phyloP scores from a whole-genome alignment of 1,140 invertebrate genomes.

The Pachyrhynchus sulphureomaculatus region DNA sequence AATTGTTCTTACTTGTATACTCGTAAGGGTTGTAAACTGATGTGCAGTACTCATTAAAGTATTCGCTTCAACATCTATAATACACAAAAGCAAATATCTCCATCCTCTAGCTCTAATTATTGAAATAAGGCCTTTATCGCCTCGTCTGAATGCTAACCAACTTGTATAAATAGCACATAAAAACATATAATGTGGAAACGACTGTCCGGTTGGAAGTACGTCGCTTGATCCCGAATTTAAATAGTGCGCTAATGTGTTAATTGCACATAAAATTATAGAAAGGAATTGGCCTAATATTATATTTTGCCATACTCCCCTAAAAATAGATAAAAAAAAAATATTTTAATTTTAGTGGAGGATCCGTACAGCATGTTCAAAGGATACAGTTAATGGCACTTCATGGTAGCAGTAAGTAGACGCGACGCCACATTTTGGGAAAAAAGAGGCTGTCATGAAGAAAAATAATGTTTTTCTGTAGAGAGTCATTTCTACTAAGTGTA shows the following conservation, averaged over 20 bases:
- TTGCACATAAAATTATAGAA: slow-evolving; percentile 72
- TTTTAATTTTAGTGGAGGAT: slow-evolving; percentile 13
- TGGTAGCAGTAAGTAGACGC: too few relatives aligned
- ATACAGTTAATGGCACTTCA: too few relatives aligned
- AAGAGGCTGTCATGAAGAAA: too few relatives aligned
- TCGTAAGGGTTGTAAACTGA: slow-evolving; percentile 65
- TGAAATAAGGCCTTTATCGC: slow-evolving; percentile 61
- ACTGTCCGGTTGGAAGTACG: slow-evolving; percentile 75
- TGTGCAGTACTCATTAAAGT: slow-evolving; percentile 74
- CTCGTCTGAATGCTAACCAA: slow-evolving; percentile 68
- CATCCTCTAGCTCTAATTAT: slow-evolving; percentile 71
- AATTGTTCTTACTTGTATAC: slow-evolving; percentile 61
- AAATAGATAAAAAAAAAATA: slow-evolving; percentile 15
- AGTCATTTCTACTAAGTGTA: too few relatives aligned
- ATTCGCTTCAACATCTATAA: slow-evolving; percentile 82
- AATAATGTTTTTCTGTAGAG: too few relatives aligned
- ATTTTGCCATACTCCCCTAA: slow-evolving; percentile 72
- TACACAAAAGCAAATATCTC: slow-evolving; percentile 71
- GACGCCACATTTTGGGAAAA: too few relatives aligned
- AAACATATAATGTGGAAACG: slow-evolving; percentile 76
- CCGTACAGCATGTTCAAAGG: too few relatives aligned
- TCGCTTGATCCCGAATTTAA: slow-evolving; percentile 69
- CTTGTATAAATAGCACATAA: slow-evolving; percentile 76
- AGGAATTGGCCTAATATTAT: slow-evolving; percentile 76
- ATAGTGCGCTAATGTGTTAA: slow-evolving; percentile 73